These are phyloP conservation scores for Mimachlamys varia DNA, from an alignment of 2,888 invertebrate genomes.

Conservation along the genomic window DNA sequence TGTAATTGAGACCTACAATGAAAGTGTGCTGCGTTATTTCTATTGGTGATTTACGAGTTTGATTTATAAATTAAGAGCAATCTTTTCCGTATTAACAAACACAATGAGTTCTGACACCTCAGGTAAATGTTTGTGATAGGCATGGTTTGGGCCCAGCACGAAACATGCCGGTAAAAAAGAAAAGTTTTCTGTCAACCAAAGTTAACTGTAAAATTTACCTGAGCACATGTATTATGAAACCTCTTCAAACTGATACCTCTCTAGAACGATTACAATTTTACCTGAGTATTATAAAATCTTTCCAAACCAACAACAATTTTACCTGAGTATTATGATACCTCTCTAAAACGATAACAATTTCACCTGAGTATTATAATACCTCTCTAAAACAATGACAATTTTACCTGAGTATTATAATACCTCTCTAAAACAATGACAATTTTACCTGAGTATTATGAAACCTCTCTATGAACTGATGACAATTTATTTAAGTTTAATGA, in stretches of 20 bases:
- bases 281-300: no score
- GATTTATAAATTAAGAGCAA: neutral
- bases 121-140: neutral
- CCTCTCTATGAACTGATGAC: no score
- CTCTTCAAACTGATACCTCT: neutral
- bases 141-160: neutral
- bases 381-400: no score
- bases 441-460: no score
- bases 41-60: constrained; percentile 8
- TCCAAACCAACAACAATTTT: no score
- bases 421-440: no score
- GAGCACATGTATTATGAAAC: neutral
- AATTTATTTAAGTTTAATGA: no score
- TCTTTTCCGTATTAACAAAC: neutral
- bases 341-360: no score
- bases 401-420: no score
- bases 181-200: neutral
- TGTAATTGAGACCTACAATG: constrained; percentile 18
- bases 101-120: constrained; percentile 22
- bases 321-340: no score
- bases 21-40: constrained; percentile 26
- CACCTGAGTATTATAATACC: no score
- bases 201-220: neutral
- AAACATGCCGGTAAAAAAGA: neutral
- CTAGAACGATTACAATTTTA: no score